A percentile compares a stretch with the other conserved stretches of the same genome.
Evolutionary conservation across 2,113 vertebrate genomes (phyloP).

Genomic region (Silurus glanis): DNA sequence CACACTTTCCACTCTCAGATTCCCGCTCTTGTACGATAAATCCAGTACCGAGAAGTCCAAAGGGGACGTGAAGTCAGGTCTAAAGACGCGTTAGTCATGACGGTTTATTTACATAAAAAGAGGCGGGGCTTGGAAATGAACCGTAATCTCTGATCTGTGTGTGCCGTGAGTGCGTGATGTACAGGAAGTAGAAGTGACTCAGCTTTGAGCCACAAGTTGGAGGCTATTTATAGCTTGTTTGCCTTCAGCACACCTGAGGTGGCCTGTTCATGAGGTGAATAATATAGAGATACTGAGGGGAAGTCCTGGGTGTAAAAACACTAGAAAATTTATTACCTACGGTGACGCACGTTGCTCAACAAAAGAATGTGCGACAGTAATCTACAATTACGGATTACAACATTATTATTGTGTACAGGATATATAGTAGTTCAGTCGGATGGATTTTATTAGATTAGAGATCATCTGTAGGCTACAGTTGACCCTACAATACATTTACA

Average conservation of each 20-base stretch:
- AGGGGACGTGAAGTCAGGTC: not conserved
- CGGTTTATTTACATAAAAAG: not conserved
- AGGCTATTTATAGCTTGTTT: slow-evolving; percentile 33
- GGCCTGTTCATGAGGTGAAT: not conserved
- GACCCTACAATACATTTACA: too few relatives aligned
- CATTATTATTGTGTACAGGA: too few relatives aligned
- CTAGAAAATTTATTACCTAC: not conserved
- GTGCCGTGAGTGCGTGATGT: not conserved
- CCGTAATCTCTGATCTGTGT: not conserved
- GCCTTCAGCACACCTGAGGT: not conserved
- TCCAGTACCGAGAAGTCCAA: not conserved
- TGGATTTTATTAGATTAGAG: too few relatives aligned
- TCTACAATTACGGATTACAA: too few relatives aligned
- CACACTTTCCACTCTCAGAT: not conserved
- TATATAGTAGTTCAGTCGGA: too few relatives aligned
- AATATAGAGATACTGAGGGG: slow-evolving; percentile 15
- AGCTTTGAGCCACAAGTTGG: slow-evolving; percentile 14
- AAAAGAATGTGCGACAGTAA: too few relatives aligned
- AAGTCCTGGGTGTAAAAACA: not conserved
- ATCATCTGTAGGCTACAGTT: too few relatives aligned
- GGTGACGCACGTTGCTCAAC: not conserved
- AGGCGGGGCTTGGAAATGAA: not conserved
- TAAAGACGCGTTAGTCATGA: not conserved
- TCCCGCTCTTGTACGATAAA: not conserved
- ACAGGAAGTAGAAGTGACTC: slow-evolving; percentile 33